Percentiles rank a stretch among this genome's conserved stretches.
Evolutionary conservation across 2,113 vertebrate species (phyloP).

Genomic region (Aptenodytes patagonicus): DNA sequence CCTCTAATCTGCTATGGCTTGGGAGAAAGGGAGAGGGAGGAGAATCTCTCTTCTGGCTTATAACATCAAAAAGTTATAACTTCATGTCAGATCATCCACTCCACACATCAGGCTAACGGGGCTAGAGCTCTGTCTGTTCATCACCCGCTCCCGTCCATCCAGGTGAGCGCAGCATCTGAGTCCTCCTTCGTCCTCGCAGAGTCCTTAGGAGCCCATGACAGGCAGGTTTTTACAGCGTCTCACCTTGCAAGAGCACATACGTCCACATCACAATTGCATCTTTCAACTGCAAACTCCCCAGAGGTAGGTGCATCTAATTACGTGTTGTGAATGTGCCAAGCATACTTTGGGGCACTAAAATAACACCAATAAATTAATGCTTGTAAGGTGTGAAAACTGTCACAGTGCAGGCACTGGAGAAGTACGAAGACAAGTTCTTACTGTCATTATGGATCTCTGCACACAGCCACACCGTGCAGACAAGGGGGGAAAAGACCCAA

Average conservation of each 20-base stretch:
- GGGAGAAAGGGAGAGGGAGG: neutral
- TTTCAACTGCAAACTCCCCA: neutral
- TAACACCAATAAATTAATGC: neutral
- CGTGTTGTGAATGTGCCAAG: neutral
- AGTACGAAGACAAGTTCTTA: neutral
- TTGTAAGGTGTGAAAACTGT: neutral
- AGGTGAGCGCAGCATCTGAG: rapidly evolving
- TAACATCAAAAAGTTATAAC: neutral
- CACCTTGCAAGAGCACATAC: neutral
- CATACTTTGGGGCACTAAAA: neutral
- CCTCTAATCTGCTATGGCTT: rapidly evolving
- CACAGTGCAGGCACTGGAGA: neutral
- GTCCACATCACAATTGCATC: neutral
- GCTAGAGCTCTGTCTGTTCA: neutral
- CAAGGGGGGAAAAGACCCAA: neutral
- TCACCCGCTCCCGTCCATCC: rapidly evolving
- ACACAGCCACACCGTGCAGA: neutral
- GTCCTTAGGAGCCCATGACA: rapidly evolving
- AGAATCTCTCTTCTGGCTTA: neutral
- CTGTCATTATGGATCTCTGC: neutral
- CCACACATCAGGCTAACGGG: neutral
- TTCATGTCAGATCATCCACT: too few species aligned
- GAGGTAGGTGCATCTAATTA: neutral
- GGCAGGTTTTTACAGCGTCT: neutral
- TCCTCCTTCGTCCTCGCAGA: neutral